phyloP scores from a whole-genome alignment of 2,113 vertebrate species.

The Indri indri region DNA sequence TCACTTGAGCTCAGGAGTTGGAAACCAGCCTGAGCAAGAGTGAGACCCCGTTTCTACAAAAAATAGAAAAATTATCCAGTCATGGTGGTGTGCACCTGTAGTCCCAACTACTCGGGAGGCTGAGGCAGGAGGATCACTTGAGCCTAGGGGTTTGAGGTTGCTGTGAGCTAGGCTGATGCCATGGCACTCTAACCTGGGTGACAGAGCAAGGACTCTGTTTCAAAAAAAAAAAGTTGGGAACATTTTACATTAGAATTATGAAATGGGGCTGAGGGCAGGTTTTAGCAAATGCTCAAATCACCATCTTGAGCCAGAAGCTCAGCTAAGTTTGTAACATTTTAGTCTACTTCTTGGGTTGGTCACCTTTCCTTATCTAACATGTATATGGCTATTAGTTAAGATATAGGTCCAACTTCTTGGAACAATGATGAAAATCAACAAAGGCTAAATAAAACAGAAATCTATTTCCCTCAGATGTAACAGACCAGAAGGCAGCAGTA shows the following conservation, averaged over 20 bases:
- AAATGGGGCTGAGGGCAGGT: background rate
- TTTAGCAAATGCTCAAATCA: background rate
- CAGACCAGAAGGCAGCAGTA: background rate
- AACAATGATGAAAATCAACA: background rate
- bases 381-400: background rate
- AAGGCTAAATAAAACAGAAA: background rate
- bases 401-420: background rate
- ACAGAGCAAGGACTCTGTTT: too few relatives aligned
- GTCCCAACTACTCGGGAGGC: too few relatives aligned
- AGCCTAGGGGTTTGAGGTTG: too few relatives aligned
- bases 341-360: constrained; percentile 12
- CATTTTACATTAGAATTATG: background rate
- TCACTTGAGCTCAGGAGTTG: too few relatives aligned
- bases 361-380: background rate
- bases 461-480: constrained; percentile 6
- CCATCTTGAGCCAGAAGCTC: constrained; percentile 11
- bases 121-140: too few relatives aligned
- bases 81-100: too few relatives aligned
- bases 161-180: too few relatives aligned
- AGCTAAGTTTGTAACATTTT: constrained; percentile 29
- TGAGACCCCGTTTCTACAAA: too few relatives aligned
- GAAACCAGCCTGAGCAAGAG: too few relatives aligned
- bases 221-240: background rate
- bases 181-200: too few relatives aligned
- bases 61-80: too few relatives aligned